Evolutionary conservation across 2,113 vertebrate species (phyloP).

Genomic region (Grammomys dolichurus): DNA sequence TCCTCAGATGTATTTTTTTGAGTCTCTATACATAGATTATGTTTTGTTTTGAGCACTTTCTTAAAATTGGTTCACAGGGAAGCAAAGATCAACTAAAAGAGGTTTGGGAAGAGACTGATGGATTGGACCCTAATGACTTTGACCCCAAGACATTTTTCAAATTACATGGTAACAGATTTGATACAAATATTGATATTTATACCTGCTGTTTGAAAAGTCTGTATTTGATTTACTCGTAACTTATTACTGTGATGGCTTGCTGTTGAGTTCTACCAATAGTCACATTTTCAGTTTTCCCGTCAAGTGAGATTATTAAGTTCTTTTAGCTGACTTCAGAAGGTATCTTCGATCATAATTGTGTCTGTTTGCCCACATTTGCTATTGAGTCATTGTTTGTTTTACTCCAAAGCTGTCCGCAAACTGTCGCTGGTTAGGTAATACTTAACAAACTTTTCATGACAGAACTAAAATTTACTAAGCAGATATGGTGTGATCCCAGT

Average conservation of each 20-base stretch:
- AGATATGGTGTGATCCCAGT: not conserved
- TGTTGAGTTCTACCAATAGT: constrained; percentile 27
- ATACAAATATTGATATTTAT: constrained; percentile 73
- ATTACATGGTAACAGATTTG: constrained; percentile 93
- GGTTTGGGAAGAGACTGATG: constrained; percentile 98
- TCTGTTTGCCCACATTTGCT: constrained; percentile 39
- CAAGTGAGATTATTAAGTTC: not conserved
- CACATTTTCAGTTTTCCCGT: constrained; percentile 32
- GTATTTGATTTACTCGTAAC: constrained; percentile 38
- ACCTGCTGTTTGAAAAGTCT: constrained; percentile 63
- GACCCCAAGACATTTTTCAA: constrained; percentile 99
- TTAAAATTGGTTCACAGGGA: constrained; percentile 89
- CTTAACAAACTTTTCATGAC: constrained; percentile 10
- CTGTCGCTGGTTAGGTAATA: constrained; percentile 17
- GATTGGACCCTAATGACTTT: constrained; percentile 97
- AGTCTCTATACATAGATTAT: constrained; percentile 25
- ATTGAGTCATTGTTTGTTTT: constrained; percentile 12
- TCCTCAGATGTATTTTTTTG: constrained; percentile 58
- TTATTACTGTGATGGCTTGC: constrained; percentile 33
- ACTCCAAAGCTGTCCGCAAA: constrained; percentile 23
- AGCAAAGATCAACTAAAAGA: constrained; percentile 98
- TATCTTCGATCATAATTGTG: constrained; percentile 19
- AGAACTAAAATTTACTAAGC: constrained; percentile 45
- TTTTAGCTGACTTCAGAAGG: constrained; percentile 30
- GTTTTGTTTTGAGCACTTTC: constrained; percentile 70